phyloP scores from a whole-genome alignment of 1,140 invertebrate genomes.

The Philaenus spumarius region DNA sequence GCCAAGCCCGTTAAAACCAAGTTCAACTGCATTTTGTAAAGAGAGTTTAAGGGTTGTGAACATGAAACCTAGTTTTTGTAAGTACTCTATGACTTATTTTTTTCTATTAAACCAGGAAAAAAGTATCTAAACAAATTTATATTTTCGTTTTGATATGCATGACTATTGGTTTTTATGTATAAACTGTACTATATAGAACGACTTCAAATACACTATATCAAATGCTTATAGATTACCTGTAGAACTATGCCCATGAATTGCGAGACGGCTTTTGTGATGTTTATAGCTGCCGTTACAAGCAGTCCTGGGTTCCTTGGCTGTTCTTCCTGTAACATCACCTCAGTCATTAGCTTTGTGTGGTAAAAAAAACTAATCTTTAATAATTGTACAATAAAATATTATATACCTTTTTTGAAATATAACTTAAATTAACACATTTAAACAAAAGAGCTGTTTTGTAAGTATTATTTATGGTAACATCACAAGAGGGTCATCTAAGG shows the following conservation, averaged over 20 bases:
- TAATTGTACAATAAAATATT: too few relatives aligned
- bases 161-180: conserved; percentile 8
- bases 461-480: too few relatives aligned
- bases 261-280: conserved; percentile 62
- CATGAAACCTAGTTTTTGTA: neutral
- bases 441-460: too few relatives aligned
- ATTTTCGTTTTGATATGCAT: neutral
- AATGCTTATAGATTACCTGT: conserved; percentile 44
- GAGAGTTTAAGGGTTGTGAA: neutral
- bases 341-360: too few relatives aligned
- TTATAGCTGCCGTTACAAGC: conserved; percentile 55
- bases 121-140: conserved; percentile 3
- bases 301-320: conserved; percentile 32
- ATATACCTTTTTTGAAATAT: too few relatives aligned
- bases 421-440: too few relatives aligned
- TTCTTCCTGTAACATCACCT: neutral
- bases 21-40: too few relatives aligned
- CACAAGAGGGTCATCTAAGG: too few relatives aligned
- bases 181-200: conserved; percentile 9
- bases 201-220: neutral
- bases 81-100: too few relatives aligned
- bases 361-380: too few relatives aligned
- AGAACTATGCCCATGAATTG: conserved; percentile 65
- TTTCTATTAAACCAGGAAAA: conserved; percentile 1
- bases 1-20: too few relatives aligned